Base-by-base conservation (phyloP, 2,797 vertebrate species). In the Novumbra hubbsi region DNA sequence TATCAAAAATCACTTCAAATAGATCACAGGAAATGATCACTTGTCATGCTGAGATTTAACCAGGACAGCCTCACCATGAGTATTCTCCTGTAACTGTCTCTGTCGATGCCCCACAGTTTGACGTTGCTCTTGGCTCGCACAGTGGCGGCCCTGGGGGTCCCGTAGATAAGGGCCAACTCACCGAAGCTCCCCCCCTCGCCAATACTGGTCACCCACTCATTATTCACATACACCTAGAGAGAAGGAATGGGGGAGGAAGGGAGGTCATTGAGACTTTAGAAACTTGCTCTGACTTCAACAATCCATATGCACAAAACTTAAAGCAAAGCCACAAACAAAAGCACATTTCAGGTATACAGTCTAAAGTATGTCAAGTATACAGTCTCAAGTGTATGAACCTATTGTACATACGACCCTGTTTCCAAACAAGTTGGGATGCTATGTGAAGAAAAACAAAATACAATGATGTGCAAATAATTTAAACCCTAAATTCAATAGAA, bases 121-220 rank as follows among this genome's bases (percentile, higher is more conserved):
- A 96, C 96, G 0, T 98, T 97, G 4, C 95, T 98, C 94, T 97
- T 98, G 60, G 97, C 97, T 91, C 95, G 94, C 83, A 99, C 97
- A 0, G 97, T 99, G 73, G 97, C 97, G 0, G 97, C 97, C 41
- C 97, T 91, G 0, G 97, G 97, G 38, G 97, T 99, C 60, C 97
- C 97, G 69, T 99, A 99, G 78, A 99, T 99, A 84, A 99, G 88
- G 68, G 97, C 97, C 72, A 99, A 93, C 82, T 99, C 97, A 50
- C 97, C 97, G 17, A 99, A 99, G 84, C 97, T 99, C 24, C 97
- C 97, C n/a, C 97, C 97, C 83, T 99, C 97, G 0, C 97, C 96
- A 62, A 99, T 98, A 30, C 95, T 96, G 84, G 97, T 99, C 71
- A 96, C 97, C 96, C 96, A 99, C 73, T 99, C 97, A 0, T 87